phyloP scores from a whole-genome alignment of 2,888 invertebrate species.

The Scaptomyza flava region DNA sequence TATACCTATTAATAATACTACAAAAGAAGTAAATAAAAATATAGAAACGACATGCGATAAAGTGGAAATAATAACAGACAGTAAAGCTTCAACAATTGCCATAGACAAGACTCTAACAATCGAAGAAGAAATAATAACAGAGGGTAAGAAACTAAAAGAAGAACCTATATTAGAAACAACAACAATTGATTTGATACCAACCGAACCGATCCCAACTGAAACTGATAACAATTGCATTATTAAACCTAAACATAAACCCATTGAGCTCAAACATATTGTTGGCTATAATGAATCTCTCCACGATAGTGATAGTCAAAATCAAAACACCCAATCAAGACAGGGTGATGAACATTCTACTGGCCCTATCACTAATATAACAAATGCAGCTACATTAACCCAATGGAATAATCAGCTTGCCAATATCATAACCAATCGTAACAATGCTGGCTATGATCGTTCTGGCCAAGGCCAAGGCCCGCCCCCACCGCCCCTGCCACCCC shows the following conservation, averaged over 20 bases:
- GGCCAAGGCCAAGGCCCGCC: conserved; percentile 69
- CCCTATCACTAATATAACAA: conserved; percentile 79
- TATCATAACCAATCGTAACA: conserved; percentile 47
- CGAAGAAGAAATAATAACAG: conserved; percentile 38
- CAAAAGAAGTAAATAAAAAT: neutral
- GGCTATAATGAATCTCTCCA: conserved; percentile 74
- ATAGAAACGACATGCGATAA: neutral
- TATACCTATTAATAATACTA: neutral
- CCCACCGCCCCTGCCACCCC: conserved; percentile 80
- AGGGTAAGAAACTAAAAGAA: conserved; percentile 54
- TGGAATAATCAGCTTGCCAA: conserved; percentile 80
- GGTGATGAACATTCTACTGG: conserved; percentile 30
- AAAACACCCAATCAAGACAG: conserved; percentile 51
- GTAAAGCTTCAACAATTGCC: conserved; percentile 14
- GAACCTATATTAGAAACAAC: conserved; percentile 26
- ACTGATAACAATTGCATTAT: conserved; percentile 29
- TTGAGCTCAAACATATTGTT: conserved; percentile 65
- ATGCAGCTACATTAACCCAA: conserved; percentile 80
- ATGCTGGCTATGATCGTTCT: conserved; percentile 29
- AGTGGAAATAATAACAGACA: neutral
- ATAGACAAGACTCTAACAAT: conserved; percentile 37
- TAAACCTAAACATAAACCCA: conserved; percentile 62
- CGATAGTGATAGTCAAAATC: conserved; percentile 55
- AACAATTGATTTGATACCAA: conserved; percentile 46
- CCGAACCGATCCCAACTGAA: conserved; percentile 40